Evolutionary conservation across 2,113 vertebrate genomes (phyloP), one percentile per base, ranked within the genome.

Genomic region (Megaceryle torquata): DNA sequence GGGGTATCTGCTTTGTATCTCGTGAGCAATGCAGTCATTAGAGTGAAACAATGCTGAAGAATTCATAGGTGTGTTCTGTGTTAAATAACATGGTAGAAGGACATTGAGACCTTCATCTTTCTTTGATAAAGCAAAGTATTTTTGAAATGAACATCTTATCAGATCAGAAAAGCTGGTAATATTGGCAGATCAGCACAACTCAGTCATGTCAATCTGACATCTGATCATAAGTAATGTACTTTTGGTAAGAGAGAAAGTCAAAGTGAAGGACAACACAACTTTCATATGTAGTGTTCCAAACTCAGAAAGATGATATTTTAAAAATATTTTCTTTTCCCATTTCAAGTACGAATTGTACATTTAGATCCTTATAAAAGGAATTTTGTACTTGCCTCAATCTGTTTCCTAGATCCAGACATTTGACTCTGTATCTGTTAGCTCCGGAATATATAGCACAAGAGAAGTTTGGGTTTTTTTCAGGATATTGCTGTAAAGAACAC

Each of bases 61-160:
- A 84, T 59, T 84, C 44, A 61, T n/a, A 14, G 35, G 33, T 8
- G 33, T 74, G 31, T 64, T 86, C n/a, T 33, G 14, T 56, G n/a
- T 39, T 84, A 79, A 86, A 86, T 63, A 89, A 48, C 54, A 29
- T 41, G 51, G 61, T 60, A 75, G 84, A 95, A 97, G 95, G 94
- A 67, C 64, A 77, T 69, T 67, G 26, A 88, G 86, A 91, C 83
- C 88, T 97, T 97, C 91, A 86, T 92, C 91, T 92, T 95, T 64
- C 81, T 89, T 92, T 96, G 75, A 65, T 92, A 97, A 93, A 96
- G 71, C 91, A 97, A 93, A 96, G 72, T 91, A 60, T 81, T 91
- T 84, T 82, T 61, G 53, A 95, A 96, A 92, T 90, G 87, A 93
- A 43, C 77, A 87, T 51, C 84, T 71, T 96, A 94, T 97, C 89